Evolutionary conservation across 2,797 vertebrate genomes (phyloP), one percentile per base, ranked within the genome.

Genomic region (Chrysocyon brachyurus): DNA sequence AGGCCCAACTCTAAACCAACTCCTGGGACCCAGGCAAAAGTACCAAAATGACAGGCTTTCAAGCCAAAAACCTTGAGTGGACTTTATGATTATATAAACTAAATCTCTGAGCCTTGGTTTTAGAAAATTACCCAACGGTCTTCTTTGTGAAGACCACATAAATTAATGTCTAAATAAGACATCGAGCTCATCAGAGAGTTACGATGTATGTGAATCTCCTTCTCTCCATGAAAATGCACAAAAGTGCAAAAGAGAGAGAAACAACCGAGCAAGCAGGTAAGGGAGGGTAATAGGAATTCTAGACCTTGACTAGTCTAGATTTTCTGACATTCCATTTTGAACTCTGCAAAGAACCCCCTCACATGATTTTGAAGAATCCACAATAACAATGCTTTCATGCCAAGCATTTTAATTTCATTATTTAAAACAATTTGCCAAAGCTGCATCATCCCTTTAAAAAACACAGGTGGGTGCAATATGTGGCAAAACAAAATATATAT

Each of bases 281-380:
- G 6, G 10, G 10, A 4, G 22, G 87, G 33, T 16, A 82, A 81
- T 61, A 57, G 0, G n/a, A 87, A 77, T n/a, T 86, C 86, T 66
- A 78, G 36, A 83, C 16, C 6, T 64, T 16, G n/a, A 82, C 19
- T 82, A 89, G 19, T 4, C 21, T 66, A 68, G 6, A 52, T n/a
- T 92, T 84, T 64, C 78, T 96, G n/a, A 78, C 24, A 40, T 40
- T 40, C 17, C 8, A 11, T 83, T 87, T 94, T 10, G 77, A 96
- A 54, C 15, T 91, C 40, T 15, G 36, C 31, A 92, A 68, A 68
- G 22, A 75, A 24, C 3, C 2, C 31, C 31, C 12, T 87, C 59
- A 70, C 3, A 14, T 24, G 22, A 89, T 26, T 89, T 73, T 93
- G 9, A 90, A 10, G 16, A 77, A 28, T 84, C 40, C 52, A 40